A percentile compares a stretch with the other conserved stretches of the same genome.
These are phyloP conservation scores for Paedocypris sp. DNA, from an alignment of 2,113 vertebrate genomes.

Conservation along the genomic window DNA sequence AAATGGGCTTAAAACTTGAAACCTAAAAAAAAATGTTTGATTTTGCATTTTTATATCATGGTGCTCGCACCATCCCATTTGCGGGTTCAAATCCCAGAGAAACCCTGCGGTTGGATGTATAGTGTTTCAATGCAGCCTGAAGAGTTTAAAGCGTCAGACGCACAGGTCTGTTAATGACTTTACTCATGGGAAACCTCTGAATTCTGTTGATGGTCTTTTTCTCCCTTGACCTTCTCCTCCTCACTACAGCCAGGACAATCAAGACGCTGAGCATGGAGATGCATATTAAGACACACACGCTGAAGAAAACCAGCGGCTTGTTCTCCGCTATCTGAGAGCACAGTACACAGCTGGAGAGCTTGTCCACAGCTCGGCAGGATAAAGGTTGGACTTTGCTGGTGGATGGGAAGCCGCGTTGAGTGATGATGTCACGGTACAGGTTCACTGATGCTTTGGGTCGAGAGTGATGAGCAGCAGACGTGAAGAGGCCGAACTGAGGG, in stretches of 20 bases:
- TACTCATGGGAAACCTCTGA: too few relatives aligned
- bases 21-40: too few relatives aligned
- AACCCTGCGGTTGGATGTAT: too few relatives aligned
- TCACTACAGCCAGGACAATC: constrained; percentile 61
- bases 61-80: too few relatives aligned
- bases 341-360: constrained; percentile 45
- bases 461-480: constrained; percentile 59
- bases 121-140: too few relatives aligned
- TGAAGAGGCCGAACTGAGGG: constrained; percentile 79
- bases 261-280: constrained; percentile 56
- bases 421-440: constrained; percentile 72
- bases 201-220: background rate
- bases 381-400: constrained; percentile 6
- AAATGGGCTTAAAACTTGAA: too few relatives aligned
- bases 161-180: too few relatives aligned
- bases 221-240: constrained; percentile 19
- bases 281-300: constrained; percentile 65
- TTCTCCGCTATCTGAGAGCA: constrained; percentile 66
- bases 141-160: too few relatives aligned
- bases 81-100: too few relatives aligned
- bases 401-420: constrained; percentile 60
- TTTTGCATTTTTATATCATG: too few relatives aligned
- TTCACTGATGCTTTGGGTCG: constrained; percentile 73
- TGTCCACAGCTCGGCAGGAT: constrained; percentile 37
- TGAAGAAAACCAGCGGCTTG: constrained; percentile 75